Conservation (phyloP, 1,140 invertebrate species). For the Odontomachus brunneus region DNA sequence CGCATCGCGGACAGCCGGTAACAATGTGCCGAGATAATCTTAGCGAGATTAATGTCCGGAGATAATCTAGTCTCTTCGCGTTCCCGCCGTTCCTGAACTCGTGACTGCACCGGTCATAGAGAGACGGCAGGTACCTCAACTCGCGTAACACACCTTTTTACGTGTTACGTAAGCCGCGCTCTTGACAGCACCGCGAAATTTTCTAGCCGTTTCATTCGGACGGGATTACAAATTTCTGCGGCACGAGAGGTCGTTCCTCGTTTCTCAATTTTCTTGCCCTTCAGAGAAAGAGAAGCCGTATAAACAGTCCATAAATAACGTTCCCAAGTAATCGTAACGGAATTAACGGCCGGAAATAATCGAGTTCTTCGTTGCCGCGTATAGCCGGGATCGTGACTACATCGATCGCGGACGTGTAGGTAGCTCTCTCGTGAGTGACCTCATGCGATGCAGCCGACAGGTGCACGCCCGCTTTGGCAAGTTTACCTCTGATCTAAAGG, state of each 20-base stretch:
- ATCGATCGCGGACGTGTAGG: constrained; percentile 51
- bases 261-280: constrained; percentile 7
- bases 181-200: constrained; percentile 8
- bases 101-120: constrained; percentile 55
- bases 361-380: neutral
- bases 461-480: constrained; percentile 54
- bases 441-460: constrained; percentile 60
- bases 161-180: constrained; percentile 30
- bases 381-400: constrained; percentile 25
- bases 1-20: constrained; percentile 46
- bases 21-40: constrained; percentile 56
- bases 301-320: constrained; percentile 23
- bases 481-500: constrained; percentile 18
- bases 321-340: constrained; percentile 18
- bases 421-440: constrained; percentile 70
- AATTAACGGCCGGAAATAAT: constrained; percentile 24
- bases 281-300: no score
- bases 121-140: constrained; percentile 4
- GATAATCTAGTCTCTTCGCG: constrained; percentile 42
- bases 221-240: constrained; percentile 12
- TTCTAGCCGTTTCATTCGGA: neutral
- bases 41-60: constrained; percentile 38
- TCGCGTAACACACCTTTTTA: constrained; percentile 42
- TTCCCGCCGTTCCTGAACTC: constrained; percentile 54
- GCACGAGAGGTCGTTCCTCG: neutral